Evolutionary conservation across 2,797 vertebrate species (phyloP), one percentile per base, ranked within the genome.

Genomic region (Sebastolobus alascanus): DNA sequence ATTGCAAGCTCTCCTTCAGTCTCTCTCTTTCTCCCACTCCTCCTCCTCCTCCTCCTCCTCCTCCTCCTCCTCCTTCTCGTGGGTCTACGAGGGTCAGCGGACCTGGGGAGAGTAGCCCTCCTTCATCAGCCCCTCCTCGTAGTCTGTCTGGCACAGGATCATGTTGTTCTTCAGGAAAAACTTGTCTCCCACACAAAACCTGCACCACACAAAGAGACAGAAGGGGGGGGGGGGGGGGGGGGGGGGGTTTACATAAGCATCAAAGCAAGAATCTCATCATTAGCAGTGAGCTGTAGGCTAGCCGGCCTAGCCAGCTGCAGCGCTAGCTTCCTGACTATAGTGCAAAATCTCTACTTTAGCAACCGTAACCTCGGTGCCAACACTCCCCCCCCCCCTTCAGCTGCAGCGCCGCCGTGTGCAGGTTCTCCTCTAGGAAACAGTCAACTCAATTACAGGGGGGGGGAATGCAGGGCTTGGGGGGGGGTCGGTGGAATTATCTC

Each of bases 91-190:
- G 68, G 79, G 89, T 99, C 97, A 99, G 96, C 98, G 98, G 90
- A 99, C 98, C 93, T 99, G 98, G 84, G 98, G 96, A 46, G 97
- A 96, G 1, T 99, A 99, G 69, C 98, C 96, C 69, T 95, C 94
- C 87, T 95, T 95, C 92, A 95, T 94, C 92, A 99, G 96, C 68
- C 97, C 97, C 88, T 98, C 97, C 84, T 98, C 97, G 67, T 98
- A 98, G 96, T 98, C 97, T 1, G 96, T 97, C 96, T 98, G 97
- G 95, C 97, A 98, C 80, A 98, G 95, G 89, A 98, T 98, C 97
- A 98, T 98, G 94, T 98, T 98, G 95, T 98, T 98, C 96, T 98
- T 98, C 89, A 98, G 94, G 94, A 98, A 98, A 92, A 98, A 98
- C 93, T 98, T 98, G 93, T 98, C 97, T 93, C 97, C 97, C 56